These are phyloP conservation scores for Scomber colias DNA, from an alignment of 2,113 vertebrate genomes.

Conservation along the genomic window DNA sequence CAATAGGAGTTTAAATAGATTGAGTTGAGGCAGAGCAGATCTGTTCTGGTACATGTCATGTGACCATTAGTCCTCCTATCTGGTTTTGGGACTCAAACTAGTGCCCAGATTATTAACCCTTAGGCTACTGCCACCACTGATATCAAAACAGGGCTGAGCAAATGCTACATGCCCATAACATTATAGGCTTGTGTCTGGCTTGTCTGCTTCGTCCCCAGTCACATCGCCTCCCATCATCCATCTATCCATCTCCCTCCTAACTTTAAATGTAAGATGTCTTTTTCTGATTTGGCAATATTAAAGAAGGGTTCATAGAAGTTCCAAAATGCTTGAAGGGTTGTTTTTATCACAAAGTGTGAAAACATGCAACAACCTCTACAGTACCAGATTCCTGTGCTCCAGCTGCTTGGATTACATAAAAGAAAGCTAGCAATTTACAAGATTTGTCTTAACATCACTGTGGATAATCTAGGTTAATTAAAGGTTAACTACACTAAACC, in stretches of 20 bases:
- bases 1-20: neutral
- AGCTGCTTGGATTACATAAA: neutral
- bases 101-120: conserved; percentile 28
- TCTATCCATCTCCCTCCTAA: neutral
- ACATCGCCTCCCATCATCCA: neutral
- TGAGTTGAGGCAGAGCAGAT: neutral
- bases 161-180: conserved; percentile 22
- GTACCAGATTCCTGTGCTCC: neutral
- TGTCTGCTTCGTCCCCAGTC: neutral
- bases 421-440: neutral
- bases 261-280: neutral
- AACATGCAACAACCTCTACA: neutral
- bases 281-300: neutral
- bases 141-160: conserved; percentile 20
- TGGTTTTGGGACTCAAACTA: conserved; percentile 10
- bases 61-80: neutral
- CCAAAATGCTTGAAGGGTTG: too few species aligned
- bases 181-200: neutral
- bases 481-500: neutral
- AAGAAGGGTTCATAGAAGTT: neutral
- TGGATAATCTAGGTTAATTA: conserved; percentile 37
- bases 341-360: neutral
- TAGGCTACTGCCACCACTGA: conserved; percentile 24
- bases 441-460: conserved; percentile 6
- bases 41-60: neutral